Conservation (phyloP, 23 tunicate genomes). For the Halocynthia roretzi region DNA sequence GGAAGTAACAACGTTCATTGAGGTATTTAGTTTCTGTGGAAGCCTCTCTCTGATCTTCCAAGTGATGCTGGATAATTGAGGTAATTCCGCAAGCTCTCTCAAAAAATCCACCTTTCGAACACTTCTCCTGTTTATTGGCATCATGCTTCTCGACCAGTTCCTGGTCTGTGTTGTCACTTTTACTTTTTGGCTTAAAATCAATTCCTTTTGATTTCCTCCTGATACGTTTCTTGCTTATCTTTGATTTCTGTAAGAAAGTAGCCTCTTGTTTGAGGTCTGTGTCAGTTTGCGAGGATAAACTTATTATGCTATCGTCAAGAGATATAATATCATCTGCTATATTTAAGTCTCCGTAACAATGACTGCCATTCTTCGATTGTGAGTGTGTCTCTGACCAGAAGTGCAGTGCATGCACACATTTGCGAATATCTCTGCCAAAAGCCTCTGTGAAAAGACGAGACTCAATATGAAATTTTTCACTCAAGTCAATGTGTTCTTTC, state of each 20-base stretch:
- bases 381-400: background rate
- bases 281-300: too few relatives aligned
- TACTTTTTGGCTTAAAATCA: too few relatives aligned
- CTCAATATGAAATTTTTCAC: background rate
- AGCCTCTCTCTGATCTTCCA: background rate
- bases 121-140: too few relatives aligned
- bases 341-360: background rate
- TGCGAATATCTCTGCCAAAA: slow-evolving; percentile 1
- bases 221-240: background rate
- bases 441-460: background rate
- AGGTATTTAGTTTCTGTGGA: background rate
- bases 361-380: background rate
- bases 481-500: slow-evolving; percentile 1
- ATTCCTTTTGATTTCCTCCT: too few relatives aligned
- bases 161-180: too few relatives aligned
- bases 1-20: background rate
- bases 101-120: too few relatives aligned
- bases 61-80: too few relatives aligned
- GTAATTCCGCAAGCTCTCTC: too few relatives aligned
- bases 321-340: background rate
- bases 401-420: slow-evolving; percentile 6
- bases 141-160: too few relatives aligned
- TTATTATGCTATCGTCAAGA: too few relatives aligned
- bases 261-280: too few relatives aligned
- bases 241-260: background rate